Base-by-base conservation (phyloP, 1,140 invertebrate species). In the Drosophila sp. region DNA sequence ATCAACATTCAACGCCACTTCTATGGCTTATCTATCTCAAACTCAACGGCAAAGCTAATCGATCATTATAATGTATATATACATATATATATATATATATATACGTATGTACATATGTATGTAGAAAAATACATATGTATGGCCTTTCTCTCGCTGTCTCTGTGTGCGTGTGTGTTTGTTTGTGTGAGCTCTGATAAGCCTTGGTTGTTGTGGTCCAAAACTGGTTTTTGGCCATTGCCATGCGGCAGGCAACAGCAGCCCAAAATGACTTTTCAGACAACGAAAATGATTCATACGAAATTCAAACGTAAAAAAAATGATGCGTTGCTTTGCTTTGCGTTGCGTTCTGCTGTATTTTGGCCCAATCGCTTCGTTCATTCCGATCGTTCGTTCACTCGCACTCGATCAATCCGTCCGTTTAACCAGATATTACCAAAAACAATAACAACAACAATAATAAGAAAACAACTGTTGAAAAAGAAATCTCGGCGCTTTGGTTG, bases 221-320 rank as follows among this genome's bases (percentile, higher is more conserved):
- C 44, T 50, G 44, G 44, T 50, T 50, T 50, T 50, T 50, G 44
- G 44, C 44, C 44, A 50, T 50, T 50, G 44, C 4, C n/a, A 44
- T 1, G 41, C n/a, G 6, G 4, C n/a, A 44, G 41, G 40, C n/a
- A 17, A 3, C 44, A 25, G 23, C 44, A 25, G 44, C 44, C 44
- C 44, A 50, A 50, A 50, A 50, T 50, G 44, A 50, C 23, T 50
- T 50, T 50, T 50, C 44, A 64, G 33, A 47, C 61, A 71, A 65
- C 58, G 27, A 71, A 72, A 73, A 64, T 77, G 75, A 77, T 74
- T 77, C 75, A 77, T 77, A 74, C 61, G 7, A 77, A 77, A 74
- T 77, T 77, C 71, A 77, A 74, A 77, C 72, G 75, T 77, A 77
- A 77, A 77, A 77, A 77, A 77, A 65, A 70, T 64, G 71, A 77